Conservation (phyloP, 2,113 vertebrate species). For the Chaenocephalus aceratus region DNA sequence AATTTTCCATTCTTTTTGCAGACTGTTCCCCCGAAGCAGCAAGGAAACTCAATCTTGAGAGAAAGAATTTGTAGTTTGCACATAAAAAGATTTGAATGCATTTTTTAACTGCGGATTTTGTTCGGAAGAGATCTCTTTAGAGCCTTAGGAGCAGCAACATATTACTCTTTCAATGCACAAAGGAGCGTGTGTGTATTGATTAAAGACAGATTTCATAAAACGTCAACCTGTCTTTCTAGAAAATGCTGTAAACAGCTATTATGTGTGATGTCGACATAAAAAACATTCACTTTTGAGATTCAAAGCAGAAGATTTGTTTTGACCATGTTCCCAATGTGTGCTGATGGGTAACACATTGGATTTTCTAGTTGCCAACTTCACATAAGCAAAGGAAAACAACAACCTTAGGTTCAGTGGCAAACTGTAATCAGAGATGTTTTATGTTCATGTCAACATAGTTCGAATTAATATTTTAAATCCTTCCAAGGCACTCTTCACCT, state of each 20-base stretch:
- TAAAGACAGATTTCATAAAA: not conserved
- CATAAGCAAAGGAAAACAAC: too few species aligned
- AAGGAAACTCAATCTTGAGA: not conserved
- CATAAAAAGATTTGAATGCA: not conserved
- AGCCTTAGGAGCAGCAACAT: not conserved
- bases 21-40: not conserved
- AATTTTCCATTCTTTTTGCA: too few species aligned
- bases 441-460: too few species aligned
- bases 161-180: not conserved
- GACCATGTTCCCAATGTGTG: too few species aligned
- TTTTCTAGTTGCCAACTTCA: too few species aligned
- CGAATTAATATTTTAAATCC: not conserved
- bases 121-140: not conserved
- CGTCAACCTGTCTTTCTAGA: not conserved
- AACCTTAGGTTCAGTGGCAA: too few species aligned
- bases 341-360: too few species aligned
- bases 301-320: too few species aligned
- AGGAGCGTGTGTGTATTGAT: not conserved
- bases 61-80: not conserved
- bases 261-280: too few species aligned
- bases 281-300: too few species aligned
- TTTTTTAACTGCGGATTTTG: not conserved
- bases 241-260: not conserved
- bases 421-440: too few species aligned
- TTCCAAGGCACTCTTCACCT: not conserved